These are phyloP conservation scores for Cancer borealis DNA, from an alignment of 2,888 invertebrate genomes.

Conservation along the genomic window DNA sequence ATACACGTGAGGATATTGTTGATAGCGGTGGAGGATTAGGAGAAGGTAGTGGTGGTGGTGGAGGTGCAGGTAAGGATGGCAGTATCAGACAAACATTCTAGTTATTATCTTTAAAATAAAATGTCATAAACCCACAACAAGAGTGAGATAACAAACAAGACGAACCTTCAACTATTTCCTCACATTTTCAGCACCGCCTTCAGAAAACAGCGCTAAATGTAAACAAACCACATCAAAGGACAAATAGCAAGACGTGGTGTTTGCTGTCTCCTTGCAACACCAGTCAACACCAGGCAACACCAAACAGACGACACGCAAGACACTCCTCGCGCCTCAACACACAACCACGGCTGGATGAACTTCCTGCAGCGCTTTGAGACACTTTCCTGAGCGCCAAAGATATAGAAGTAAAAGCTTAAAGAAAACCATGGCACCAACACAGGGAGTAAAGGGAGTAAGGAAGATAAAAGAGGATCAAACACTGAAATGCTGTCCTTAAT, in stretches of 20 bases:
- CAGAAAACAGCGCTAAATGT: not conserved
- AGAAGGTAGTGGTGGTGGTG: not conserved
- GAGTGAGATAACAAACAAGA: not conserved
- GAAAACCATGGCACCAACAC: not conserved
- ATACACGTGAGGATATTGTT: not conserved
- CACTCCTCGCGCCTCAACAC: not conserved
- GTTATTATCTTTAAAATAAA: not conserved
- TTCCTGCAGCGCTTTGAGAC: not conserved
- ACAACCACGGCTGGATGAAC: not conserved
- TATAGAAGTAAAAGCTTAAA: not conserved
- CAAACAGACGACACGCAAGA: not conserved
- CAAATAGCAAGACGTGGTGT: not conserved
- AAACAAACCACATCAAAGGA: not conserved
- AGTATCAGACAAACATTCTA: not conserved
- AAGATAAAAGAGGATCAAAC: not conserved
- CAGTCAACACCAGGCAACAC: not conserved
- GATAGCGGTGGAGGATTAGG: not conserved
- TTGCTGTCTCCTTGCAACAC: not conserved
- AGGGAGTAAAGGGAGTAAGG: too few species aligned
- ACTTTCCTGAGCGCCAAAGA: not conserved
- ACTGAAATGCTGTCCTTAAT: not conserved
- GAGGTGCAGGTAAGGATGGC: not conserved
- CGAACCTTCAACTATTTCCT: not conserved
- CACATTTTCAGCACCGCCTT: not conserved
- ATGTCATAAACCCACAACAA: not conserved